Evolutionary conservation across 1,140 invertebrate genomes (phyloP), one percentile per base, ranked within the genome.

Genomic region (Lordiphosa stackelbergi): DNA sequence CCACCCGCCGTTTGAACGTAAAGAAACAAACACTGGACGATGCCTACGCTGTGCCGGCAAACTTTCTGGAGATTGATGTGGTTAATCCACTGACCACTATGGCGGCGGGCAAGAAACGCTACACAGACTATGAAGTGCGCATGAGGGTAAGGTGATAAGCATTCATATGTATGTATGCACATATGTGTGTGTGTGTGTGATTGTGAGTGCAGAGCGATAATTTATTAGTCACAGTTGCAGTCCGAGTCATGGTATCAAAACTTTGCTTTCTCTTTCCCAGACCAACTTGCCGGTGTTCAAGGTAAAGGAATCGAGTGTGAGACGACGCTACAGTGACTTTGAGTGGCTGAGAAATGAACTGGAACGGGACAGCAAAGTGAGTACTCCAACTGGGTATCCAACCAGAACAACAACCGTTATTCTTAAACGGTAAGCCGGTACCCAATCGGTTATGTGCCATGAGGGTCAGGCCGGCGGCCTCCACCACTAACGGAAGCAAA

Each of bases 251-350:
- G 73, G 45, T 51, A 71, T 37, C 28, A n/a, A 16, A 48, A 8
- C 55, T 35, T 48, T 49, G 28, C 13, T 34, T 66, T 48, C 73
- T 93, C 94, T 12, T 22, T 69, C 70, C 93, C 91, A 99, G 98
- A 99, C 98, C 72, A 99, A 99, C 90, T 91, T 99, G 78, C 98
- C 98, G 48, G 97, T 99, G 57, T 99, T 99, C 90, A 99, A 99
- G 92, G 94, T 99, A 7, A 99, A 99, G 90, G 98, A 99, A 88
- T 99, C 98, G 0, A 98, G 93, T 88, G 98, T 99, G 1, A 90
- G 98, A 77, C 91, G 98, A 86, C 91, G 98, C 88, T 99, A 99
- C 90, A 99, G 97, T 90, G 98, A 99, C 90, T 99, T 99, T 90
- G 98, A 99, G 91, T 99, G 98, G 98, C 90, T 99, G 42, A 93